These are phyloP conservation scores for Irena cyanogastra DNA, from an alignment of 2,113 vertebrate species.

Conservation along the genomic window DNA sequence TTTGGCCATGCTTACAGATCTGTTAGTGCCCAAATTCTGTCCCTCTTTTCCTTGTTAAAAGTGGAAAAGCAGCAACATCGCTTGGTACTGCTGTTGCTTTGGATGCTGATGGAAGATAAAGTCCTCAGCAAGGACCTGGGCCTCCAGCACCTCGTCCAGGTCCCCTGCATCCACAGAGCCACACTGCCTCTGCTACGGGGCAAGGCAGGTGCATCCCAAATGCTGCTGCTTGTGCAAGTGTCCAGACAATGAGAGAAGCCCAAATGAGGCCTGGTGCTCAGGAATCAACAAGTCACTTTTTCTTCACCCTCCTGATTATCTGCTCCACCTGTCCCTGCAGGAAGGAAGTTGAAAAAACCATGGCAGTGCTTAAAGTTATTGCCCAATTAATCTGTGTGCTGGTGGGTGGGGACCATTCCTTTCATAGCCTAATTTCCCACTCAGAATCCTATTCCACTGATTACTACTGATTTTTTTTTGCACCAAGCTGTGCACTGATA, in stretches of 20 bases:
- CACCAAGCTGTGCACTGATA: background rate
- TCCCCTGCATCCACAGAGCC: background rate
- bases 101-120: background rate
- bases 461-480: background rate
- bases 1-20: background rate
- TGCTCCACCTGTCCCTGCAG: background rate
- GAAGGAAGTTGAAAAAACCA: background rate
- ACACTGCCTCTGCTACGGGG: no score
- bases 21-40: background rate
- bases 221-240: background rate
- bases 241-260: rapidly evolving
- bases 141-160: background rate
- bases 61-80: background rate
- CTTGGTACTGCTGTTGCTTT: background rate
- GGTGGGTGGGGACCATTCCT: background rate
- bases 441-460: background rate
- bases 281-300: background rate
- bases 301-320: background rate
- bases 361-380: background rate
- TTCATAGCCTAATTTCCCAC: background rate
- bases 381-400: background rate
- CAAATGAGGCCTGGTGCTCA: background rate
- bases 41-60: background rate
- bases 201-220: background rate
- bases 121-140: background rate